Base-by-base conservation (phyloP, 2,797 vertebrate genomes). In the Limosa lapponica region DNA sequence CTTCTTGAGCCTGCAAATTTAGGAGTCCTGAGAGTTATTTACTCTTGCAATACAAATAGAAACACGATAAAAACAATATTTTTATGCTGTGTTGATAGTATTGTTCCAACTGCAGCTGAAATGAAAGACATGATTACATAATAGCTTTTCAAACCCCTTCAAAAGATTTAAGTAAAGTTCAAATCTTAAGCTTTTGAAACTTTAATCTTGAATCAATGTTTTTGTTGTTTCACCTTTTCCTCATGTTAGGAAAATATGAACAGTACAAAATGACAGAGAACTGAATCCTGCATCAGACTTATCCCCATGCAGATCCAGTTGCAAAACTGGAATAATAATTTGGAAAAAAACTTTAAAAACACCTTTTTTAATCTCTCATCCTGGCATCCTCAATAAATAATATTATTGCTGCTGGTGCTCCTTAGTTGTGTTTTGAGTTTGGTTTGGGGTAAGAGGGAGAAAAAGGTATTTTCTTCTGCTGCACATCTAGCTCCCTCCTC, bases 101-200 rank as follows among this genome's bases (percentile, higher is more conserved):
- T 74, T 81, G 79, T 91, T 80, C 79, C 49, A 65, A 2, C 43
- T 82, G 30, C 3, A 74, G 65, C 66, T 75, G 66, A 93, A 95
- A 89, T 32, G 27, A 77, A 89, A 81, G 25, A 77, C 74, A 43
- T 8, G 54, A 74, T 66, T 88, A 34, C 30, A 43, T 16, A 85
- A 83, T 8, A 90, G 54, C 37, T 89, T 93, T 77, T 43, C 52
- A 78, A 90, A 64, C 30, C 24, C 74, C 28, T 82, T 87, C 57
- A 78, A 80, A 87, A 93, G 19, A 73, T 82, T 77, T 85, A 87
- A 44, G 69, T 79, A 81, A 91, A 96, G 84, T 89, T 95, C 51
- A 89, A 77, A 75, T 57, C 51, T 85, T 89, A 64, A 87, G 91
- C 67, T 87, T 52, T 80, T 64, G 48, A 91, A 93, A 62, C 51